Evolutionary conservation across 2,113 vertebrate genomes (phyloP).

Genomic region (Scolopax mira): DNA sequence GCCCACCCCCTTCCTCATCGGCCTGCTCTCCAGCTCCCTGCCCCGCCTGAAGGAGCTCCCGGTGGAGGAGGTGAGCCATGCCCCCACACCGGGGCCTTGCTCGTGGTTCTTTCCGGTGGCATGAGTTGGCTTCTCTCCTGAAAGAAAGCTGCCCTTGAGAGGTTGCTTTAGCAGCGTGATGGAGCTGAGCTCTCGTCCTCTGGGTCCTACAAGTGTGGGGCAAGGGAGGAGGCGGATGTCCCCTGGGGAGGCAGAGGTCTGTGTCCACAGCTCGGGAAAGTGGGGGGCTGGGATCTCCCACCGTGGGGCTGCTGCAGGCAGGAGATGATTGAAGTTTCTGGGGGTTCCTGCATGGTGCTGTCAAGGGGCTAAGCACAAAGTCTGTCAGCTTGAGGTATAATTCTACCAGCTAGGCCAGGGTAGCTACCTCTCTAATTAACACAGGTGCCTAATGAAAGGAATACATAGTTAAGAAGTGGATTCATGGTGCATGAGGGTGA

Average conservation of each 20-base stretch:
- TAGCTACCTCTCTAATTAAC: background rate
- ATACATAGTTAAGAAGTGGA: background rate
- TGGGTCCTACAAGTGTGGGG: fast-evolving
- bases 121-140: background rate
- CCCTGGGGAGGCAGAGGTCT: fast-evolving
- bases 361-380: background rate
- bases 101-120: background rate
- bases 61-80: constrained; percentile 85
- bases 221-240: fast-evolving
- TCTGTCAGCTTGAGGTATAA: background rate
- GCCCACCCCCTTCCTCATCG: constrained; percentile 91
- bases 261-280: background rate
- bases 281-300: background rate
- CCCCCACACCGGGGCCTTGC: fast-evolving
- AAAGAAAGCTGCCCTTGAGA: background rate
- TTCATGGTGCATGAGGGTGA: background rate
- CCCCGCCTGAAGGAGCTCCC: constrained; percentile 87
- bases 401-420: background rate
- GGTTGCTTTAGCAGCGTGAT: background rate
- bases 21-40: constrained; percentile 89
- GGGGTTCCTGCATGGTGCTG: background rate
- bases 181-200: fast-evolving
- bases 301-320: background rate
- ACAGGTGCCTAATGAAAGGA: background rate
- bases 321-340: background rate